A percentile compares a stretch with the other conserved stretches of the same genome.
phyloP scores from a whole-genome alignment of 1,140 invertebrate species.

The Ceratosolen fusciceps region DNA sequence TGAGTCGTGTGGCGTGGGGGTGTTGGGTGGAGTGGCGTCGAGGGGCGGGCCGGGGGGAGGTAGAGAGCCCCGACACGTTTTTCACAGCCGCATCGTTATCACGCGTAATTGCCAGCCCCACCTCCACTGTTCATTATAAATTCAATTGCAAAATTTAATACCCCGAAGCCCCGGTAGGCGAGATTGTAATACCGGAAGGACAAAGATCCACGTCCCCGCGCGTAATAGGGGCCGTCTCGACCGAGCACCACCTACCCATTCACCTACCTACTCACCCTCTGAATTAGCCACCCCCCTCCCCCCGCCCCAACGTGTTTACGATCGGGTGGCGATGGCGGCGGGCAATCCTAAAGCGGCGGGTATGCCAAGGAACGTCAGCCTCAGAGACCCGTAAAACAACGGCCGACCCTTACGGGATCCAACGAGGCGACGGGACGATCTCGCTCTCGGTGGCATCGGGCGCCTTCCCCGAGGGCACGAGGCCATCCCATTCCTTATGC shows the following conservation, averaged over 20 bases:
- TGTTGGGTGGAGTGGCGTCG: neutral
- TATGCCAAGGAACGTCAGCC: neutral
- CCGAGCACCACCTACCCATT: too few relatives aligned
- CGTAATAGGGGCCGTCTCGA: too few relatives aligned
- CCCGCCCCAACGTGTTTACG: too few relatives aligned
- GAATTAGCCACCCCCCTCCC: too few relatives aligned
- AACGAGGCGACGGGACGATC: neutral
- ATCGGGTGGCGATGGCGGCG: too few relatives aligned
- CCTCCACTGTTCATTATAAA: neutral
- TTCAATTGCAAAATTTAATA: neutral
- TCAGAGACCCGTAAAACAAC: too few relatives aligned
- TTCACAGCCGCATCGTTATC: neutral
- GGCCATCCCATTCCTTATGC: neutral
- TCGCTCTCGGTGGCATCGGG: neutral
- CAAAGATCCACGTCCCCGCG: too few relatives aligned
- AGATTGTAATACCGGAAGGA: neutral
- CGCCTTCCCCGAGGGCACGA: neutral
- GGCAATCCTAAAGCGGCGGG: neutral
- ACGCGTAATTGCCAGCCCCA: neutral
- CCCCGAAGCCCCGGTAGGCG: neutral
- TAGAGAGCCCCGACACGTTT: neutral
- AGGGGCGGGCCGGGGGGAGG: too few relatives aligned
- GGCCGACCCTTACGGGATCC: neutral
- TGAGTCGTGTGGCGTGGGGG: neutral
- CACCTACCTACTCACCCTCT: too few relatives aligned